phyloP scores from a whole-genome alignment of 2,113 vertebrate species.

The Lipotes vexillifer region DNA sequence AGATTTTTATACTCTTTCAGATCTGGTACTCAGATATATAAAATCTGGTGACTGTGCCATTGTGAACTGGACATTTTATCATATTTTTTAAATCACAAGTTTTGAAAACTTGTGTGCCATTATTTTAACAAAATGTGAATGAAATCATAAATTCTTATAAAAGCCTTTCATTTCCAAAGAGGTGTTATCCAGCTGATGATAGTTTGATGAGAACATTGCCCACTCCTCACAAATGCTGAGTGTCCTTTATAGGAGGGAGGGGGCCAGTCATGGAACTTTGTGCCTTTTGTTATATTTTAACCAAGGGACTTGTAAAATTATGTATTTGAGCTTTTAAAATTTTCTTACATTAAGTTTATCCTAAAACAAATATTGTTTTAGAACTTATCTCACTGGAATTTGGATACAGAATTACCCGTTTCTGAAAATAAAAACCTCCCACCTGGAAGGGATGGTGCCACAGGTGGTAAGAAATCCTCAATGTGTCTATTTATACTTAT shows the following conservation, averaged over 20 bases:
- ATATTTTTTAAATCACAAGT: neutral
- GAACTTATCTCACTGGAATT: constrained; percentile 43
- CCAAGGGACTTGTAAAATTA: neutral
- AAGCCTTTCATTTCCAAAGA: neutral
- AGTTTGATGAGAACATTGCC: neutral
- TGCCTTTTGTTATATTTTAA: neutral
- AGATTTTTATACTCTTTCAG: neutral
- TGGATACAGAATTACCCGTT: constrained; percentile 54
- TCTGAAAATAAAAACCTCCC: constrained; percentile 45
- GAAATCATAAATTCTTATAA: neutral
- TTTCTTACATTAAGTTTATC: constrained; percentile 23
- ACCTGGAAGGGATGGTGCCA: neutral
- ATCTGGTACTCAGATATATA: neutral
- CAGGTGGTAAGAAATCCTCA: constrained; percentile 61
- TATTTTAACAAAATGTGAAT: neutral
- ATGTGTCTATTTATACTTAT: neutral
- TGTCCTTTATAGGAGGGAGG: neutral
- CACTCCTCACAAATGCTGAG: neutral
- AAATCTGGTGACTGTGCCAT: neutral
- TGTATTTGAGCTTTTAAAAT: neutral
- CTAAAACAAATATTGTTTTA: constrained; percentile 63
- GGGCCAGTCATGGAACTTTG: neutral
- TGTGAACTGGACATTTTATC: neutral
- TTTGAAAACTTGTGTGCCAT: neutral
- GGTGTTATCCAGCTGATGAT: neutral